Percentiles rank a stretch among this genome's conserved stretches.
Conservation (phyloP, 1,140 invertebrate genomes). For the Bemisia tabaci region DNA sequence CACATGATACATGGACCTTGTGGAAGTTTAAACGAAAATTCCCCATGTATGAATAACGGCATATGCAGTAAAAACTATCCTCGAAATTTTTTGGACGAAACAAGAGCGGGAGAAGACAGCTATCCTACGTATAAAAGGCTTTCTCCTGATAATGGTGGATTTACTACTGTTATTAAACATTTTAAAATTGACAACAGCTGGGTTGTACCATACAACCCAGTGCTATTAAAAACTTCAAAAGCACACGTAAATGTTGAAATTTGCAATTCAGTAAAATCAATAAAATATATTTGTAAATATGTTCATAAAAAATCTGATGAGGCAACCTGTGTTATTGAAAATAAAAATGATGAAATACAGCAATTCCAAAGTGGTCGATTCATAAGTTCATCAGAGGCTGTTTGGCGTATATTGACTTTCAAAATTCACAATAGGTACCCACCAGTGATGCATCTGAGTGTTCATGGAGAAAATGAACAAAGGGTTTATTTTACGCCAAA, state of each 20-base stretch:
- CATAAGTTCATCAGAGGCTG: constrained; percentile 31
- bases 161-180: neutral
- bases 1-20: constrained; percentile 37
- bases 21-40: constrained; percentile 31
- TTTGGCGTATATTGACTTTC: constrained; percentile 30
- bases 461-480: constrained; percentile 27
- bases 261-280: constrained; percentile 29
- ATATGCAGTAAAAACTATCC: constrained; percentile 34
- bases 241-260: constrained; percentile 30
- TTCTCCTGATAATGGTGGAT: constrained; percentile 12
- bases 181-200: constrained; percentile 27
- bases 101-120: constrained; percentile 25
- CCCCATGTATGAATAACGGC: constrained; percentile 35
- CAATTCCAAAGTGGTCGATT: constrained; percentile 33
- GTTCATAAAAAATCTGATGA: constrained; percentile 30
- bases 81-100: constrained; percentile 22
- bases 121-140: constrained; percentile 28
- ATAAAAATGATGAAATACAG: too few relatives aligned
- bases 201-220: constrained; percentile 30
- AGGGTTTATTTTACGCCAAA: constrained; percentile 18
- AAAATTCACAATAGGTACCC: constrained; percentile 28
- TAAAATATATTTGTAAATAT: constrained; percentile 35
- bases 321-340: constrained; percentile 23
- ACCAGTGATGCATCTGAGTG: constrained; percentile 25
- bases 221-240: constrained; percentile 25